Percentiles rank a stretch among this genome's conserved stretches.
These are phyloP conservation scores for Syritta pipiens DNA, from an alignment of 2,888 invertebrate species.

Conservation along the genomic window DNA sequence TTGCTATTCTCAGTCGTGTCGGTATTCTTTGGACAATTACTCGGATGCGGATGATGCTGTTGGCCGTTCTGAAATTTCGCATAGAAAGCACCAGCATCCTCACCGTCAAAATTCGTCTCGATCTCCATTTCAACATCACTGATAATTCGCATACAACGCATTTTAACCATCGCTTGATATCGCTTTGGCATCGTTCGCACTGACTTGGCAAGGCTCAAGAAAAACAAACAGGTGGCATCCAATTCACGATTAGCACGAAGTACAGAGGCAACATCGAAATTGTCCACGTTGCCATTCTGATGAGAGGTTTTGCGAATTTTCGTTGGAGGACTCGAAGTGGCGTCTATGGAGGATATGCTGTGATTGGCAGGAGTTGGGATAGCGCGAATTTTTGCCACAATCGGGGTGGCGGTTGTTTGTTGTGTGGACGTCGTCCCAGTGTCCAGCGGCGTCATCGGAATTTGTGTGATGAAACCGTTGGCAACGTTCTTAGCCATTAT, in stretches of 20 bases:
- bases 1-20: constrained; percentile 29
- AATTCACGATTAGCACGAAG: constrained; percentile 77
- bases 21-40: constrained; percentile 8
- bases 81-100: constrained; percentile 69
- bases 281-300: constrained; percentile 70
- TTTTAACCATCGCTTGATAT: constrained; percentile 77
- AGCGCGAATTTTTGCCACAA: constrained; percentile 53
- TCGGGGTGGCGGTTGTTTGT: constrained; percentile 47
- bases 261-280: constrained; percentile 75
- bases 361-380: constrained; percentile 49
- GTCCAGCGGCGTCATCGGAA: constrained; percentile 52
- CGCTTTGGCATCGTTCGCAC: constrained; percentile 78
- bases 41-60: too few species aligned
- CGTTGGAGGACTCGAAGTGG: constrained; percentile 71
- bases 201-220: constrained; percentile 77
- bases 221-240: constrained; percentile 78
- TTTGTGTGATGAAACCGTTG: constrained; percentile 61
- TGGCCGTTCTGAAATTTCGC: constrained; percentile 49
- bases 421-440: background rate
- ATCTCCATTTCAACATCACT: constrained; percentile 78
- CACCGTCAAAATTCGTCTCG: constrained; percentile 75
- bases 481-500: constrained; percentile 61
- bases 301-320: constrained; percentile 73
- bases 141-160: constrained; percentile 79
- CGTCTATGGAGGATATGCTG: constrained; percentile 67